Base-by-base conservation (phyloP, 2,113 vertebrate species). In the Myrmecophaga tridactyla region DNA sequence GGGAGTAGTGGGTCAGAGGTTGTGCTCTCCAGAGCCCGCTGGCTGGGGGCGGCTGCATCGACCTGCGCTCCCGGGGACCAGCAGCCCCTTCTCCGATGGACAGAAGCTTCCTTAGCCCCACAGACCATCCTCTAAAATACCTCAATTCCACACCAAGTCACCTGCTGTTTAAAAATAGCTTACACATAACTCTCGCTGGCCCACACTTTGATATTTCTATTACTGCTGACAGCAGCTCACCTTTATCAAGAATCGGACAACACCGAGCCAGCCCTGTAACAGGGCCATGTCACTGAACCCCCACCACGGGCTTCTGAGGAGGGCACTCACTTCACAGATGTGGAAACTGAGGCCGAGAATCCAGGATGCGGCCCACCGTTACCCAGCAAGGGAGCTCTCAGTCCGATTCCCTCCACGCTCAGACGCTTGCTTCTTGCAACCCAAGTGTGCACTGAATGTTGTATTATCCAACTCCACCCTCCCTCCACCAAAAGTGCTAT, bases 351-450 rank as follows among this genome's bases (percentile, higher is more conserved):
- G 69, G 62, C 48, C 20, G 6, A 2, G 2, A 48, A 31, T 60
- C 67, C 41, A 39, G 23, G n/a, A 10, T 1, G 2, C 39, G 0
- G 3, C 63, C 48, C 4, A 1, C 8, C 7, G 70, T 21, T 20
- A 58, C 36, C 60, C 9, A 70, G 70, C 10, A 51, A 78, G n/a
- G 1, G n/a, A 27, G 69, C 12, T 20, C 36, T 7, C 21, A 0
- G 7, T 31, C 5, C 0, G 1, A 41, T 1, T 14, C 7, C 41
- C 81, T 67, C 41, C 13, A 1, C 18, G 23, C 69, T 34, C 17
- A 14, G 41, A 43, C 10, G 15, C 21, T 15, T 0, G 7, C 41
- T 43, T 86, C 60, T n/a, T 39, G 62, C 11, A 18, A 27, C 21
- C 46, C 31, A 27, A 11, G 12, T 7, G 23, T 3, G 34, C 25